Evolutionary conservation across 2,113 vertebrate species (phyloP), one percentile per base, ranked within the genome.

Genomic region (Petrocephalus zakoni): DNA sequence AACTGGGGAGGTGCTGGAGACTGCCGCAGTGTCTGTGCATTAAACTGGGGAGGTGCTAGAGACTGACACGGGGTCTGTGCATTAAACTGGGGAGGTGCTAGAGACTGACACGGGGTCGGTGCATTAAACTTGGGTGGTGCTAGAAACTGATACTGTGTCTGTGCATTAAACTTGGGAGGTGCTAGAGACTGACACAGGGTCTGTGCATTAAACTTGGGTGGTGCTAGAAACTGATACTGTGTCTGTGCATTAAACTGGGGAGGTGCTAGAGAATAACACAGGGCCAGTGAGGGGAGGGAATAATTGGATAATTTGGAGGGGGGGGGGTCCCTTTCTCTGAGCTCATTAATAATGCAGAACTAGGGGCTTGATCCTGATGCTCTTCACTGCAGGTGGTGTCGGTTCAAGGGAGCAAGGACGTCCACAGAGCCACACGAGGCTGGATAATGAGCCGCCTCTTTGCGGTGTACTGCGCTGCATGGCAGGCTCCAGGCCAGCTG

Each of bases 331-430:
- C 29, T 21, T 61, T 55, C 52, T 61, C 49, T 25, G 21, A 53
- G 25, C 25, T 29, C 29, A 37, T 75, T 75, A 37, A 75, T 75
- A 75, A 75, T 75, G 68, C 68, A 75, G 68, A 37, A 37, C 68
- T 37, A 13, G 29, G 29, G 68, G 68, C 13, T 34, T 42, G 68
- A 75, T 75, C 68, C 68, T 42, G 46, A 89, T 88, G 90, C 72
- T 68, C 88, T 25, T 51, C 53, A 47, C 46, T 89, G 25, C 17
- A 46, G 42, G 72, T 47, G 37, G 46, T 87, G 88, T 89, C 88
- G 87, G 21, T 15, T 78, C 22, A 75, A 19, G 52, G n/a, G 37
- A 55, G 25, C 29, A 58, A 78, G 25, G 52, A 84, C 55, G 46
- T 37, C 37, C 17, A 29, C 19, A 87, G 47, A 87, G 58, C 37